These are phyloP conservation scores for Yponomeuta cagnagella DNA, from an alignment of 2,888 invertebrate genomes.

Conservation along the genomic window DNA sequence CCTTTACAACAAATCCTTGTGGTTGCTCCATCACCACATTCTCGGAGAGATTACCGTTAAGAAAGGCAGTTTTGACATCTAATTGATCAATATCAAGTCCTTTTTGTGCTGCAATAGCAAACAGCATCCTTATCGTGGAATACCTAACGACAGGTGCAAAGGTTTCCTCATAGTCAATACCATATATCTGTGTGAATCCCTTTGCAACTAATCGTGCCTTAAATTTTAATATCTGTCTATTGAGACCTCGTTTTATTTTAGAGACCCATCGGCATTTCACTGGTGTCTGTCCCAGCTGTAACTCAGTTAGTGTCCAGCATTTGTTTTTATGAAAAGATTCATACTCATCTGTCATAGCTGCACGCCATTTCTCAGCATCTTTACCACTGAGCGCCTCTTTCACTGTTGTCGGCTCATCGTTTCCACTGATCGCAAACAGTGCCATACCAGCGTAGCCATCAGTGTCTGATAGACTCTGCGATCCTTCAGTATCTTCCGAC, in stretches of 20 bases:
- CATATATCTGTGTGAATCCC: constrained; percentile 7
- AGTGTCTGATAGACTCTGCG: background rate
- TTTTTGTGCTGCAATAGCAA: constrained; percentile 11
- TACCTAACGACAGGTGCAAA: constrained; percentile 6
- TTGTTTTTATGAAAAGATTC: background rate
- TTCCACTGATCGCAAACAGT: background rate
- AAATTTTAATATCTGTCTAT: constrained; percentile 2
- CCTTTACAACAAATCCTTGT: constrained; percentile 16
- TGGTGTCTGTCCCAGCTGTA: background rate
- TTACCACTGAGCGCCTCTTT: background rate
- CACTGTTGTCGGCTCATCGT: background rate
- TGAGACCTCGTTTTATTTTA: constrained; percentile 1
- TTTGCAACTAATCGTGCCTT: background rate
- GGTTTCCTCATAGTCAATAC: background rate
- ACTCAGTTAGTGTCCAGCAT: background rate
- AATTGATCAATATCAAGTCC: constrained; percentile 21
- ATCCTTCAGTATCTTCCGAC: background rate
- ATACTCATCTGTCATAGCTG: constrained; percentile 2
- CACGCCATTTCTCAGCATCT: background rate
- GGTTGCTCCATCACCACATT: constrained; percentile 22
- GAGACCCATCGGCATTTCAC: background rate
- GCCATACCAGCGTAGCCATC: background rate
- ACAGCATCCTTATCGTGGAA: background rate
- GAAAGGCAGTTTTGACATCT: constrained; percentile 24
- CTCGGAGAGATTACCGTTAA: constrained; percentile 22